Conservation (phyloP, 2,888 invertebrate species). For the Tolmerus cingulatus region DNA sequence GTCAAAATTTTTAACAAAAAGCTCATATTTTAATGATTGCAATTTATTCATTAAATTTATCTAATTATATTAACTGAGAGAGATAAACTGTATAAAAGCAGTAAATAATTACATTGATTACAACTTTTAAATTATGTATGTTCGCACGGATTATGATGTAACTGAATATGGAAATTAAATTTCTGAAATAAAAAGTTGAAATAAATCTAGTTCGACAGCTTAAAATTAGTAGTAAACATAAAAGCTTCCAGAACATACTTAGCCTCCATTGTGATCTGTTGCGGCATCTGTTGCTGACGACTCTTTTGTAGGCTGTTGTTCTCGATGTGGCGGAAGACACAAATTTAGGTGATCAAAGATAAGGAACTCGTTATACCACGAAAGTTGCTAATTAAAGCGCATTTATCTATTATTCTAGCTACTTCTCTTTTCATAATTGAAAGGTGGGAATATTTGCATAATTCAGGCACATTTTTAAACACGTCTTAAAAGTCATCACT, state of each 20-base stretch:
- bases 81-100: neutral
- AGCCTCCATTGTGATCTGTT: slow-evolving; percentile 10
- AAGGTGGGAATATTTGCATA: neutral
- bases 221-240: neutral
- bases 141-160: neutral
- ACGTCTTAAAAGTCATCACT: neutral
- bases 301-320: neutral
- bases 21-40: neutral
- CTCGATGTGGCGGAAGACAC: slow-evolving; percentile 20
- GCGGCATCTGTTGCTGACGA: neutral
- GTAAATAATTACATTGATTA: neutral
- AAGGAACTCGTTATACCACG: slow-evolving; percentile 21
- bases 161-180: neutral
- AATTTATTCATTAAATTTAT: neutral
- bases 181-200: neutral
- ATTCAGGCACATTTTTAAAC: slow-evolving; percentile 15
- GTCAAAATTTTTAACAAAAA: neutral
- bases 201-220: neutral
- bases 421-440: slow-evolving; percentile 31
- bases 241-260: slow-evolving; percentile 28
- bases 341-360: slow-evolving; percentile 36
- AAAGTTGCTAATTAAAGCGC: slow-evolving; percentile 25
- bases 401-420: slow-evolving; percentile 24
- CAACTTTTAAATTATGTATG: neutral
- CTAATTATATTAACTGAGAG: neutral